Percentiles rank a stretch among this genome's conserved stretches.
Conservation (phyloP, 2,113 vertebrate genomes). For the Morone saxatilis region DNA sequence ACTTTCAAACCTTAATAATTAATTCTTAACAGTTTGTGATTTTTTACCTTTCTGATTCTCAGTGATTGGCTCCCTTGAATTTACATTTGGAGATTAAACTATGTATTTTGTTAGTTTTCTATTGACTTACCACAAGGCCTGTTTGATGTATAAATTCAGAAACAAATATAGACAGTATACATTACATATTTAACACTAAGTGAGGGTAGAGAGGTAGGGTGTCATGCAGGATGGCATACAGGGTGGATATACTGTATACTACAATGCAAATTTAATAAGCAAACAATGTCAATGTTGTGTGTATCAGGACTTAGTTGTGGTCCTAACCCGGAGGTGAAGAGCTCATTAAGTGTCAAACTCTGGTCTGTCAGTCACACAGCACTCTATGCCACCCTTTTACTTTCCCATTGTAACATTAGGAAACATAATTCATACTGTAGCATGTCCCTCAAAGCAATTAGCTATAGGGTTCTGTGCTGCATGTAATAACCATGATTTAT, state of each 20-base stretch:
- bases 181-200: too few species aligned
- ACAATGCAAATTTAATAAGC: too few species aligned
- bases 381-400: too few species aligned
- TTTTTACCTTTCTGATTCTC: constrained; percentile 9
- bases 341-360: neutral
- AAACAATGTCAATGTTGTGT: neutral
- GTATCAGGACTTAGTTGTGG: neutral
- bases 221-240: neutral
- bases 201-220: too few species aligned
- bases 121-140: neutral
- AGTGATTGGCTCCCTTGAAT: neutral
- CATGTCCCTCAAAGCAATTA: neutral
- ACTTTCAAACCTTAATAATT: constrained; percentile 8
- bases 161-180: too few species aligned
- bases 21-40: constrained; percentile 7
- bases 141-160: neutral
- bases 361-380: neutral
- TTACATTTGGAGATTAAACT: neutral
- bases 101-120: neutral
- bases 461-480: neutral
- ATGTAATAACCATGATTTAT: too few species aligned
- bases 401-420: neutral
- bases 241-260: neutral
- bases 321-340: neutral
- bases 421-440: neutral